A percentile compares a stretch with the other conserved stretches of the same genome.
phyloP scores from a whole-genome alignment of 2,797 vertebrate species.

The Fringilla coelebs region DNA sequence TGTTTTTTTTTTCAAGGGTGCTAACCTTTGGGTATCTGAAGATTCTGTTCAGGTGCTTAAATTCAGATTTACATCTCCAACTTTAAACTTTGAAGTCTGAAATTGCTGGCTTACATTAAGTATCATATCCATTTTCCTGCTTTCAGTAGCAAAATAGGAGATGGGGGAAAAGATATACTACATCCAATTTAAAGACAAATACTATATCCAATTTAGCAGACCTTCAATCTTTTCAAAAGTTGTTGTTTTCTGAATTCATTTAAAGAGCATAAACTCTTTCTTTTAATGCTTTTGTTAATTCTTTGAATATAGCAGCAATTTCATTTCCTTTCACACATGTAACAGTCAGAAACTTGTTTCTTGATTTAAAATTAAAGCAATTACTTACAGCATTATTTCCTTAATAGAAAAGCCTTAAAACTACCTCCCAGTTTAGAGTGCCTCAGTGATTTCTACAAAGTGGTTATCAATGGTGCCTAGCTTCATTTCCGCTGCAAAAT shows the following conservation, averaged over 20 bases:
- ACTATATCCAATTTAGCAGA: neutral
- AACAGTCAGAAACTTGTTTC: constrained; percentile 33
- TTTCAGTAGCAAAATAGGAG: neutral
- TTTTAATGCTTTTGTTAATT: constrained; percentile 22
- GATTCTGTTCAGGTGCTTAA: neutral
- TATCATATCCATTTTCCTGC: neutral
- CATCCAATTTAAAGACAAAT: neutral
- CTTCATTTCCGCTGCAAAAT: constrained; percentile 29
- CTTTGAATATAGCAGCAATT: constrained; percentile 1
- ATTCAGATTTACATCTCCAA: neutral
- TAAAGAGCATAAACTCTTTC: neutral
- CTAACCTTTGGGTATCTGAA: neutral
- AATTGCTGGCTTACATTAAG: neutral
- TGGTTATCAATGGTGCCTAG: neutral
- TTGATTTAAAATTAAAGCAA: constrained; percentile 58
- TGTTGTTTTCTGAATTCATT: constrained; percentile 27
- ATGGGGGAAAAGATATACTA: neutral
- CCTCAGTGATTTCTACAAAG: neutral
- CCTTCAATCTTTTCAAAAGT: neutral
- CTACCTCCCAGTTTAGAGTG: constrained; percentile 18
- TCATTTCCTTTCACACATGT: constrained; percentile 8
- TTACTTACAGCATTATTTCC: constrained; percentile 46
- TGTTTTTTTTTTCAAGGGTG: neutral
- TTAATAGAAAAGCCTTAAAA: constrained; percentile 46
- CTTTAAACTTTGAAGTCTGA: neutral